Evolutionary conservation across 2,888 invertebrate genomes (phyloP).

Genomic region (Apotomis betuletana): DNA sequence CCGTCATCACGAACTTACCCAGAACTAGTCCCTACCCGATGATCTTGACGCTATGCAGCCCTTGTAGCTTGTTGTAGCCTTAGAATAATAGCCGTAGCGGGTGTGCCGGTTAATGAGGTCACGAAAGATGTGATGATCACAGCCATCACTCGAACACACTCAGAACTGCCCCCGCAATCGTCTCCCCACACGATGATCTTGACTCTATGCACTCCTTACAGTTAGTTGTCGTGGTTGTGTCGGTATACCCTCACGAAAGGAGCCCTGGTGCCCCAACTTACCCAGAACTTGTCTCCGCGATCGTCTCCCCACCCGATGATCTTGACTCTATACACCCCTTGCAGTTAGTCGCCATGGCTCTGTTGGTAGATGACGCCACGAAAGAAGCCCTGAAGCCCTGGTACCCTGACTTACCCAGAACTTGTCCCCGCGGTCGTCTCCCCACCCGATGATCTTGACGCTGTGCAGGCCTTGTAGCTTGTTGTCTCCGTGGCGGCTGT

Average conservation of each 20-base stretch:
- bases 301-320: constrained; percentile 96
- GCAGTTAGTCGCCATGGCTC: constrained; percentile 80
- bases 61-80: constrained; percentile 84
- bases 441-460: constrained; percentile 96
- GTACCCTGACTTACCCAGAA: constrained; percentile 64
- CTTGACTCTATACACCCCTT: constrained; percentile 94
- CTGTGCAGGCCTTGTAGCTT: constrained; percentile 91
- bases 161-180: no score
- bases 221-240: no score
- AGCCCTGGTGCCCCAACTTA: not conserved
- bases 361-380: constrained; percentile 91
- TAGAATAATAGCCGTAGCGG: no score
- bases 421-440: constrained; percentile 87
- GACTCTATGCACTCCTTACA: no score
- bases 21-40: constrained; percentile 93
- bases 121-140: constrained; percentile 55
- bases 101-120: constrained; percentile 91
- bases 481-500: constrained; percentile 81
- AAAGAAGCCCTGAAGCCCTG: constrained; percentile 91
- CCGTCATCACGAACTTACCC: not conserved
- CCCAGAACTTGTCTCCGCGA: constrained; percentile 85
- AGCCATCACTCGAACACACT: no score
- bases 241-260: no score
- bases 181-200: no score
- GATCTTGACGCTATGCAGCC: constrained; percentile 95